Conservation (phyloP, 1,140 invertebrate genomes). For the Zaprionus ghesquierei region DNA sequence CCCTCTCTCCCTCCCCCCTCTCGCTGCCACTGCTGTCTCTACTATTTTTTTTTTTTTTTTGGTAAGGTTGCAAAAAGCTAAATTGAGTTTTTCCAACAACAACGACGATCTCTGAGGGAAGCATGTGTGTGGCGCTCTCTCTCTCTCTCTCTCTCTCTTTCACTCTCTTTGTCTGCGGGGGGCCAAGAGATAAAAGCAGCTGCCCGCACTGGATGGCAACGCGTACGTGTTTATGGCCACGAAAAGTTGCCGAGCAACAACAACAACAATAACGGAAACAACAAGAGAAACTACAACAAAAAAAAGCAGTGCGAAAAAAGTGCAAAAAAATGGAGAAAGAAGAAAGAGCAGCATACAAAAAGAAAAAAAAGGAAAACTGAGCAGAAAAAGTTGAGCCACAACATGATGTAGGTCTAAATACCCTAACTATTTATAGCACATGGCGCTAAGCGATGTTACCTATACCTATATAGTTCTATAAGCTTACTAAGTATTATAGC, state of each 20-base stretch:
- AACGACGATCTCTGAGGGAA: constrained; percentile 53
- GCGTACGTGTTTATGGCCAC: constrained; percentile 77
- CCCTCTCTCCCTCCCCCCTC: not conserved
- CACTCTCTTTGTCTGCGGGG: constrained; percentile 19
- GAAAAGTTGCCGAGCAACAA: constrained; percentile 72
- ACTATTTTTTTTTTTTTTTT: constrained; percentile 30
- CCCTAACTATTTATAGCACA: too few relatives aligned
- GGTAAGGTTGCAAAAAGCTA: constrained; percentile 77
- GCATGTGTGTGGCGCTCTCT: not conserved
- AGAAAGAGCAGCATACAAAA: too few relatives aligned
- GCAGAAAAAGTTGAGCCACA: too few relatives aligned
- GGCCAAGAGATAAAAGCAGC: constrained; percentile 67
- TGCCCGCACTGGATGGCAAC: constrained; percentile 66
- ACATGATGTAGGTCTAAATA: too few relatives aligned
- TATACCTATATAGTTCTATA: too few relatives aligned
- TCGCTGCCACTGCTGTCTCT: constrained; percentile 10
- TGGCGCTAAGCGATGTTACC: too few relatives aligned
- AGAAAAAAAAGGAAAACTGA: too few relatives aligned
- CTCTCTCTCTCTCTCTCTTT: not conserved
- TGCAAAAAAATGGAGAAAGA: not conserved
- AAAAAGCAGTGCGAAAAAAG: constrained; percentile 13
- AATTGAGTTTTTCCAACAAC: constrained; percentile 78
- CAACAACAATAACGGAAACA: constrained; percentile 5
- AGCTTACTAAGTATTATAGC: too few relatives aligned
- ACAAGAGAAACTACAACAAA: constrained; percentile 3